A percentile compares a stretch with the other conserved stretches of the same genome.
Evolutionary conservation across 2,888 invertebrate species (phyloP).

Genomic region (Drosophila monieri): DNA sequence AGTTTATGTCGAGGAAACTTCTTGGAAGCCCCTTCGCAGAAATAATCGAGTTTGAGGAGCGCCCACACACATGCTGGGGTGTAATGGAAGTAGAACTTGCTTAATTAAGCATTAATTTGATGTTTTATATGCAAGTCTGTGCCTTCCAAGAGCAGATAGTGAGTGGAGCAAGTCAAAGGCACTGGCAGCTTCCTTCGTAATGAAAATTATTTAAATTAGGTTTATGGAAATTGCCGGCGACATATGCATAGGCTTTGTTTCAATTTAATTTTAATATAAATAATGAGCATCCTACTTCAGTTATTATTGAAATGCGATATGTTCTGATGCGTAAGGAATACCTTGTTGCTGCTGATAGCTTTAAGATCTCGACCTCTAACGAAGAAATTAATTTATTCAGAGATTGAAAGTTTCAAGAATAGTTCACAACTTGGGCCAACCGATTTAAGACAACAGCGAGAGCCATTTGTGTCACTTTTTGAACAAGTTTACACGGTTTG

Average conservation of each 20-base stretch:
- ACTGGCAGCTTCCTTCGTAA: slow-evolving; percentile 13
- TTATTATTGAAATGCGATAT: not conserved
- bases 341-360: not conserved
- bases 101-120: slow-evolving; percentile 75
- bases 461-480: slow-evolving; percentile 62
- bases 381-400: not conserved
- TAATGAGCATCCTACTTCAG: slow-evolving; percentile 22
- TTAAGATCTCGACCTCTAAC: not conserved
- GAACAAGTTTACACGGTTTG: slow-evolving; percentile 30
- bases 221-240: slow-evolving; percentile 20
- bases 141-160: slow-evolving; percentile 4
- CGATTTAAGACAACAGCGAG: slow-evolving; percentile 27
- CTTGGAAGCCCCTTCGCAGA: slow-evolving; percentile 12
- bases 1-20: slow-evolving; percentile 48
- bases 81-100: slow-evolving; percentile 34
- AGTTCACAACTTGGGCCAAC: not conserved
- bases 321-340: not conserved
- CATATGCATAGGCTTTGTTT: slow-evolving; percentile 16
- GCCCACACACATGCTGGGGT: slow-evolving; percentile 10
- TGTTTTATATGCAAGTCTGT: slow-evolving; percentile 70
- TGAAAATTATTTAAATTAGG: slow-evolving; percentile 45
- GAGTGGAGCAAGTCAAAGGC: slow-evolving; percentile 22
- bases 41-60: slow-evolving; percentile 46
- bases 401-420: slow-evolving; percentile 1
- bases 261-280: slow-evolving; percentile 34